Evolutionary conservation across 2,113 vertebrate genomes (phyloP).

Genomic region (Rhinoptilus africanus): DNA sequence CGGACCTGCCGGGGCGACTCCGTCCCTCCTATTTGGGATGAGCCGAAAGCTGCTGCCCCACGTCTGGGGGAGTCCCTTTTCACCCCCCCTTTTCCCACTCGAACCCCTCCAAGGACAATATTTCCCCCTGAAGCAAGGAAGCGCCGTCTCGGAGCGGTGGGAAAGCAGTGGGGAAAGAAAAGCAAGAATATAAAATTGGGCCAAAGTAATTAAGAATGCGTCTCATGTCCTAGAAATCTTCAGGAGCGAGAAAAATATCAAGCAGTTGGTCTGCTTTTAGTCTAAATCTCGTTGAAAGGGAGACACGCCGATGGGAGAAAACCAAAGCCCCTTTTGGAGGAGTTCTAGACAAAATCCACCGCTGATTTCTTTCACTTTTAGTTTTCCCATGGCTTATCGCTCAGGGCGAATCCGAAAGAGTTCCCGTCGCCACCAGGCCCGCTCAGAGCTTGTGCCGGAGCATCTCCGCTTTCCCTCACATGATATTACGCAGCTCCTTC

Average conservation of each 20-base stretch:
- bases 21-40: fast-evolving
- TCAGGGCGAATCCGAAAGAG: not conserved
- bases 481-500: not conserved
- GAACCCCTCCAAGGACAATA: fast-evolving
- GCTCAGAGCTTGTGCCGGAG: not conserved
- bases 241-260: not conserved
- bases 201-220: not conserved
- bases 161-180: not conserved
- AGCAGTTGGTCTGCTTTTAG: not conserved
- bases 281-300: fast-evolving
- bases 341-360: not conserved
- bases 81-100: not conserved
- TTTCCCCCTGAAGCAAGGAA: not conserved
- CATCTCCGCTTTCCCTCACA: not conserved
- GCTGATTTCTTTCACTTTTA: constrained; percentile 50
- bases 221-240: not conserved
- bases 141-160: fast-evolving
- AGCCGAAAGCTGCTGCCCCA: not conserved
- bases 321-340: not conserved
- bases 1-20: not conserved
- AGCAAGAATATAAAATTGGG: not conserved
- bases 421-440: not conserved
- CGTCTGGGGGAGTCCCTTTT: fast-evolving
- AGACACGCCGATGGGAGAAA: fast-evolving
- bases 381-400: not conserved